phyloP scores from a whole-genome alignment of 2,888 invertebrate species.

The Erebia aethiops region DNA sequence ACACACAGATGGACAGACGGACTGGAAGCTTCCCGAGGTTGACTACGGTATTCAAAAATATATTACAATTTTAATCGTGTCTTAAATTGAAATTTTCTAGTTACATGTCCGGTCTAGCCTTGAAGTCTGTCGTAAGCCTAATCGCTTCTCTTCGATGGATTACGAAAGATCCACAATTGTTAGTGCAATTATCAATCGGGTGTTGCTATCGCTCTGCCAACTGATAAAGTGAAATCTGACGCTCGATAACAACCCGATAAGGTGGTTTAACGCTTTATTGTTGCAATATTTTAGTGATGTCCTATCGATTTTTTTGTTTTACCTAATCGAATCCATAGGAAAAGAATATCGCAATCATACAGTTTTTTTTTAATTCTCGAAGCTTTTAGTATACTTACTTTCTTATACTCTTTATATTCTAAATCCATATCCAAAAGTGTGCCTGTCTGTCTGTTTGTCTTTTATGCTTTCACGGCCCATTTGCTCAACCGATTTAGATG shows the following conservation, averaged over 20 bases:
- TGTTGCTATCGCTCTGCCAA: conserved; percentile 30
- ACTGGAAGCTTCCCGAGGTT: too few species aligned
- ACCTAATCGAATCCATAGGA: too few species aligned
- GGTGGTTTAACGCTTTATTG: conserved; percentile 22
- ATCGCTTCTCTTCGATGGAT: conserved; percentile 36
- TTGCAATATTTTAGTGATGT: conserved; percentile 1
- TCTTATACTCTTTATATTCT: too few species aligned
- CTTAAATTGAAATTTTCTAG: background rate
- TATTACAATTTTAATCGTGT: background rate
- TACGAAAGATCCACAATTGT: conserved; percentile 35
- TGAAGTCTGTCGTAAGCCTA: conserved; percentile 37
- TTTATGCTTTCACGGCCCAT: too few species aligned
- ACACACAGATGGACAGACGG: background rate
- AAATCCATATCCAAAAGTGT: too few species aligned
- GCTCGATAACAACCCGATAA: conserved; percentile 30
- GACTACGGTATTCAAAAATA: too few species aligned
- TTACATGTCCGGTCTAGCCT: conserved; percentile 29
- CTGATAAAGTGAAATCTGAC: conserved; percentile 30
- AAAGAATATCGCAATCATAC: too few species aligned
- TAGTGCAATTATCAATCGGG: conserved; percentile 34
- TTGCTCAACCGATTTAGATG: too few species aligned
- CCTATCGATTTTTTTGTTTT: background rate
- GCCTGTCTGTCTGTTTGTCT: too few species aligned
- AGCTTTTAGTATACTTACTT: too few species aligned
- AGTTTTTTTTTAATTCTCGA: too few species aligned